Evolutionary conservation across 2,888 invertebrate genomes (phyloP), one percentile per base, ranked within the genome.

Genomic region (Aphidius colemani): DNA sequence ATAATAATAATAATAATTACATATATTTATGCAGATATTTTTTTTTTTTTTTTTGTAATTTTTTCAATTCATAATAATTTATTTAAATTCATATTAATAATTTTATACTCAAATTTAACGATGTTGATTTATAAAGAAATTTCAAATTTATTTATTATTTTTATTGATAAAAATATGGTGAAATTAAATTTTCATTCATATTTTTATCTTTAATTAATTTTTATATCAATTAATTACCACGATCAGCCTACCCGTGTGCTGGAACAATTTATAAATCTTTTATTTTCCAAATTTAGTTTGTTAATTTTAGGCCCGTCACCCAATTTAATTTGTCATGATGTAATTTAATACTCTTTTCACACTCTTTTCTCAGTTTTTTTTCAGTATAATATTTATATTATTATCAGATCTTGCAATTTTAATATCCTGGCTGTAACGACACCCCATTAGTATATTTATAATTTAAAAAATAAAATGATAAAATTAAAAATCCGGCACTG

Each of bases 291-390:
- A 64, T 57, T 65, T 55, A 59, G 57, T 67, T 55, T 59, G 67
- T 63, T 65, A 18, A 30, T 63, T 61, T 69, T 70, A 70, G 69
- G 70, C 67, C 70, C 69, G 64, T 67, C 66, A 30, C 30, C 30
- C 30, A 30, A 30, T 30, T 30, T 30, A 30, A 30, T 30, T 30
- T 30, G 30, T 30, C 30, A 30, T 30, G 30, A 30, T 30, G 5
- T 5, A 30, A 30, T 30, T 30, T 30, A 30, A 30, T 30, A 30
- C 30, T 30, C 3, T 67, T 56, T 60, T 63, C 56, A 61, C 56
- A 69, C 65, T 63, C 18, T 66, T 41, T 39, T 57, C 49, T 8
- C 51, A 57, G 59, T 58, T 61, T 50, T 61, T 45, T 55, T n/a
- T 53, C 48, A 58, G 39, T 46, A 44, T 59, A 41, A 41, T 13